Conservation (phyloP, 2,888 invertebrate species). For the Drosophila niveifrons region DNA sequence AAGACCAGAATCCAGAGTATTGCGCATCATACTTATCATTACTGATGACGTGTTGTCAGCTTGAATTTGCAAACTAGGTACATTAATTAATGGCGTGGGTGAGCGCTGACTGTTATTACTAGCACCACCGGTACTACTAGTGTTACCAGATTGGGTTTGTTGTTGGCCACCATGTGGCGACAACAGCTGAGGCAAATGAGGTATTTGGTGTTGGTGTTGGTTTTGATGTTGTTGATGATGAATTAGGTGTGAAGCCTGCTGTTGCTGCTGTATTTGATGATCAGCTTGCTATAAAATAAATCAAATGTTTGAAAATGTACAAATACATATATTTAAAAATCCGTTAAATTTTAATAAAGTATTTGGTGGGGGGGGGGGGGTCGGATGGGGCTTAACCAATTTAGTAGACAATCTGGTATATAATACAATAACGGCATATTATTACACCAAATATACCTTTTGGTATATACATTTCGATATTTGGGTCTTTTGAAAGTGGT, state of each 20-base stretch:
- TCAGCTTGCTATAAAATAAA: slow-evolving; percentile 34
- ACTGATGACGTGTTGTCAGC: slow-evolving; percentile 71
- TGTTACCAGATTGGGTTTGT: slow-evolving; percentile 24
- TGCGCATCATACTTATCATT: slow-evolving; percentile 87
- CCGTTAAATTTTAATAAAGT: no score
- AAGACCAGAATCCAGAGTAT: slow-evolving; percentile 65
- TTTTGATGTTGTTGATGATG: slow-evolving; percentile 26
- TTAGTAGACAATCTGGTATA: no score
- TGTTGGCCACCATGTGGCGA: slow-evolving; percentile 31
- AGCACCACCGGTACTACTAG: not conserved
- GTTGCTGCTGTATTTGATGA: slow-evolving; percentile 47
- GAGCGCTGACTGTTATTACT: slow-evolving; percentile 77
- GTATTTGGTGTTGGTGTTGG: slow-evolving; percentile 48
- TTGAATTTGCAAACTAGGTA: slow-evolving; percentile 76
- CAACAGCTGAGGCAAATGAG: slow-evolving; percentile 44
- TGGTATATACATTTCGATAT: no score
- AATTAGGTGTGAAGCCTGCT: slow-evolving; percentile 17
- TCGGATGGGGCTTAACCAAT: no score
- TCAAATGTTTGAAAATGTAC: not conserved
- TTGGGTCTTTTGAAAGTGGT: no score
- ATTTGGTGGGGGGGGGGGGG: no score
- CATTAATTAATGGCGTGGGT: slow-evolving; percentile 60
- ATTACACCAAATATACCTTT: no score
- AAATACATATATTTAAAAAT: not conserved
- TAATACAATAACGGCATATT: no score